Base-by-base conservation (phyloP, 2,888 invertebrate species). In the Glyphotaelius pellucidus region DNA sequence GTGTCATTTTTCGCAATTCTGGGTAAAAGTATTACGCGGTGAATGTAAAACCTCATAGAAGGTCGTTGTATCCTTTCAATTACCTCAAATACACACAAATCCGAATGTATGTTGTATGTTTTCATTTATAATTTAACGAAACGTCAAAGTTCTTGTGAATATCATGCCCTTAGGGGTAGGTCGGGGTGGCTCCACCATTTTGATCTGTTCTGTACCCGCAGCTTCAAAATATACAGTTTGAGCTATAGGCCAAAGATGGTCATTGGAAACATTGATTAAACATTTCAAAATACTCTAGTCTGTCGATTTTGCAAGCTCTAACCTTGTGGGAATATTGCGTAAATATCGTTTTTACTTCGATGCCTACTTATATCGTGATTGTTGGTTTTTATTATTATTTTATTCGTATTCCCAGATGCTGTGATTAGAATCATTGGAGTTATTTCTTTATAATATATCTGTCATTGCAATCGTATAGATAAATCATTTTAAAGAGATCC, bases 101-200 rank as follows among this genome's bases (percentile, higher is more conserved):
- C 7, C 25, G 19, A 25, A 11, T 83, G 30, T 31, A 4, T 89
- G 19, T 81, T 32, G 80, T 30, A 79, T 80, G 31, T 80, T 42
- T 89, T 80, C 79, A 80, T 89, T 80, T 89, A 80, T 80, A 38
- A 35, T 81, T 80, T 80, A 81, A 38, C 30, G 30, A 86, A 86
- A 86, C 42, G 86, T 86, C 86, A 86, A 86, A 9, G 47, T 25
- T 67, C 86, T 47, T 86, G 86, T 35, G 31, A 38, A 38, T 84
- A 84, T 84, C 35, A 30, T 89, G 88, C 35, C 31, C 84, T 87
- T 89, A 90, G 92, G 91, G 91, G 90, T 92, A 86, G 92, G 90
- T 92, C 91, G 91, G 93, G 92, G 89, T 88, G 80, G 90, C 91
- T 91, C 93, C 93, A 90, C 93, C 92, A 92, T 93, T 85, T 93